Evolutionary conservation across 1,140 invertebrate genomes (phyloP).

Genomic region (Pseudomyrmex gracilis): DNA sequence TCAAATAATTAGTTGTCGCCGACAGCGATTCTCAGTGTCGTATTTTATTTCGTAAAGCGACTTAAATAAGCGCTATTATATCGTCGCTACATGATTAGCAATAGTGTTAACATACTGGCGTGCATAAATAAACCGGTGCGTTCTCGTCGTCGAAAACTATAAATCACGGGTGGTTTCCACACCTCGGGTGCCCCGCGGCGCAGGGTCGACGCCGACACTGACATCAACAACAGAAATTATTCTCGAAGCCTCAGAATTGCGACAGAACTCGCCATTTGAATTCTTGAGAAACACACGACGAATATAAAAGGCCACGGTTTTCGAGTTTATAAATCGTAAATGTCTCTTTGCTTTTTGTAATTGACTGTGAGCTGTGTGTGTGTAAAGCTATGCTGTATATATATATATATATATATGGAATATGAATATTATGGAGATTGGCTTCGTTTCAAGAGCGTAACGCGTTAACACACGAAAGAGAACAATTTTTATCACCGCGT

Average conservation of each 20-base stretch:
- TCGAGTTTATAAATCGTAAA: slow-evolving; percentile 28
- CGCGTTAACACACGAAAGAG: neutral
- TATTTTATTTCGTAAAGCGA: too few relatives aligned
- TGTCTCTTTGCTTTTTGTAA: slow-evolving; percentile 35
- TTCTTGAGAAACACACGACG: slow-evolving; percentile 29
- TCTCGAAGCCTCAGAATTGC: slow-evolving; percentile 40
- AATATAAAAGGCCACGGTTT: slow-evolving; percentile 1
- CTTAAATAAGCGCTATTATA: neutral
- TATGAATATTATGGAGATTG: slow-evolving; percentile 32
- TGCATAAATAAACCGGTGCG: slow-evolving; percentile 1
- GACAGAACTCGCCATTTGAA: slow-evolving; percentile 10
- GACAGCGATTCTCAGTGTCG: neutral
- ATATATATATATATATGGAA: slow-evolving; percentile 3
- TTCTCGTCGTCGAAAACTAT: slow-evolving; percentile 27
- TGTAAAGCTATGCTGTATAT: neutral
- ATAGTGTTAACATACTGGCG: slow-evolving; percentile 9
- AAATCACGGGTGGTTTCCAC: slow-evolving; percentile 40
- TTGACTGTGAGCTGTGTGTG: neutral
- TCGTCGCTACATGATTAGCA: slow-evolving; percentile 14
- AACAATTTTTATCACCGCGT: slow-evolving; percentile 29
- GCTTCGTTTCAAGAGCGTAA: neutral
- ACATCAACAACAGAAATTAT: slow-evolving; percentile 44
- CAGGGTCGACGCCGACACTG: slow-evolving; percentile 2
- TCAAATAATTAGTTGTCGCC: slow-evolving; percentile 13
- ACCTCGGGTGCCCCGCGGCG: slow-evolving; percentile 35